Evolutionary conservation across 35 echinoderm and acorn worm species (phyloP), one percentile per base, ranked within the genome.

Genomic region (Lytechinus pictus): DNA sequence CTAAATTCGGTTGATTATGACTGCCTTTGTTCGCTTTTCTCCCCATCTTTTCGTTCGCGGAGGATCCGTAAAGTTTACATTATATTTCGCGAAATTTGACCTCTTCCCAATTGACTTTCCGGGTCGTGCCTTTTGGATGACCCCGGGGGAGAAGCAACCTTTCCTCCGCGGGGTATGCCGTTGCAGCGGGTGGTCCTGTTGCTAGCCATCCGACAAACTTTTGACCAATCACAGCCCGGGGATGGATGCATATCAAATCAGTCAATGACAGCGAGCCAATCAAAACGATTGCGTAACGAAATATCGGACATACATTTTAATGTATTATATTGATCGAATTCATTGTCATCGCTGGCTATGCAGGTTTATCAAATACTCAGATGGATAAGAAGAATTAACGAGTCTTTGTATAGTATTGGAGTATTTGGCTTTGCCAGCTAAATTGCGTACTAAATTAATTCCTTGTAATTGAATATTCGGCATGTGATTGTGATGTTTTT

Each of bases 31-130:
- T 90, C 88, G 88, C 88, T 44, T 90, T 90, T 90, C 88, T 90
- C 88, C 52, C 88, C 88, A 90, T 90, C 52, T 90, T 90, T 54
- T 54, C 88, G 29, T 90, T 90, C 88, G 88, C 88, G 52, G 88
- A 44, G 88, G 88, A 28, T 54, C 88, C 88, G 88, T 90, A 44
- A 90, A 90, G 88, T 90, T 90, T 90, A 90, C 88, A 90, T 90
- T 90, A 90, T 54, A 90, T 90, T 90, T 90, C 28, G 88, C 88
- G 88, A 90, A 90, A 90, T 90, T n/a, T 90, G 88, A 90, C 88
- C 88, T 54, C 88, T 90, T 90, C 52, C 88, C 88, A 54, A 90
- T 44, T 90, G 29, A 90, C 88, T 90, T 90, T 90, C 88, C 88
- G 88, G 88, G 88, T 90, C 88, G 88, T 90, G 88, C 88, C 88